Base-by-base conservation (phyloP, 1,140 invertebrate species). In the Drosophila arizonae region DNA sequence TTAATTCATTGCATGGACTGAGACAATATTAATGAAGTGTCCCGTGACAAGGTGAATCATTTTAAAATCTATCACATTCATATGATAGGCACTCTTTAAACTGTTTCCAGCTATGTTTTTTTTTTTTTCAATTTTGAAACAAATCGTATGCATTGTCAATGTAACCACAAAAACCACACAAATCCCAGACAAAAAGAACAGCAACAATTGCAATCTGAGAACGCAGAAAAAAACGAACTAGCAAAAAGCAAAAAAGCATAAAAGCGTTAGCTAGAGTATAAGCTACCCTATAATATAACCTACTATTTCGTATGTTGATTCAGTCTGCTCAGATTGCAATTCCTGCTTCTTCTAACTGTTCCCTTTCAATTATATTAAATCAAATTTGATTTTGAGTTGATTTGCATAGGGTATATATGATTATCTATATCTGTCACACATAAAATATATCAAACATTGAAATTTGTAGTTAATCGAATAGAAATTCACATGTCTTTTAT, bases 11-110 rank as follows among this genome's bases (percentile, higher is more conserved):
- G 46, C 33, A 75, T 15, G 55, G 61, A 65, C 56, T 58, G 36
- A 57, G 56, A 75, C 70, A 79, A 72, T 76, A 76, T 79, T 79
- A 79, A 77, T 79, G 77, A 79, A 77, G 76, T 76, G 64, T 17
- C 30, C 41, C 10, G 41, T 55, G 43, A 30, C 21, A 58, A 62
- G 6, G 39, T 13, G 10, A 54, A 54, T 9, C 1, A 4, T 52
- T 41, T 51, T 15, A 48, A 61, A 55, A 43, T 61, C 33, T 15
- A 61, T 52, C 28, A 65, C 55, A 65, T 45, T 58, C 24, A 13
- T 45, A 21, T 21, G 43, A 39, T 36, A 61, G 36, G 4, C 36
- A 33, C 1, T 3, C 3, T 26, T 66, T 13, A 15, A 48, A 64
- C 17, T 10, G 11, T 65, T 64, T 28, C 15, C 56, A 63, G 48